Percentiles rank a stretch among this genome's conserved stretches.
Conservation (phyloP, 2,888 invertebrate genomes). For the Amphipoea oculea region DNA sequence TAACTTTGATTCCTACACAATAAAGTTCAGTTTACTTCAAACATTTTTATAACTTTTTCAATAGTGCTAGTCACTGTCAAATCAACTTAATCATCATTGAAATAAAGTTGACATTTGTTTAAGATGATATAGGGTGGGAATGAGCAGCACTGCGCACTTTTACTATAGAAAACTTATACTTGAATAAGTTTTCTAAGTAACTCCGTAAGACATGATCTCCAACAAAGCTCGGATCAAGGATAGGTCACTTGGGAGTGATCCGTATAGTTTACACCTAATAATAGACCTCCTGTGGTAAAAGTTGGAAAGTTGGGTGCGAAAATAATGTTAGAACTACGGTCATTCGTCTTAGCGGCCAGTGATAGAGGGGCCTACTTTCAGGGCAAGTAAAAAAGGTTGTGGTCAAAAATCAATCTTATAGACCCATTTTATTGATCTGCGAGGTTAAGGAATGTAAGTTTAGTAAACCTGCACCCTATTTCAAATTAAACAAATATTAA, state of each 20-base stretch:
- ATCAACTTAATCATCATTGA: too few relatives aligned
- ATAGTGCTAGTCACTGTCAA: too few relatives aligned
- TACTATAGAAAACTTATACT: too few relatives aligned
- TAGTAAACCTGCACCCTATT: too few relatives aligned
- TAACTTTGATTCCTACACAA: too few relatives aligned
- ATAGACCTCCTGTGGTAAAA: slow-evolving; percentile 22
- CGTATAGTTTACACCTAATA: slow-evolving; percentile 40
- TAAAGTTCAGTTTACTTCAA: too few relatives aligned
- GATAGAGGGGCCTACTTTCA: not conserved
- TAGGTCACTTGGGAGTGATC: slow-evolving; percentile 36
- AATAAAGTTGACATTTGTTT: too few relatives aligned
- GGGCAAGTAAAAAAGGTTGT: not conserved
- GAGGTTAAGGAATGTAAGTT: too few relatives aligned
- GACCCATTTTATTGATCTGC: not conserved
- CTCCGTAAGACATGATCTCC: slow-evolving; percentile 18
- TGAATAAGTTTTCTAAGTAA: slow-evolving; percentile 5
- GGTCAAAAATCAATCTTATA: not conserved
- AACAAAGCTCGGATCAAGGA: slow-evolving; percentile 7
- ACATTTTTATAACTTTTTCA: too few relatives aligned
- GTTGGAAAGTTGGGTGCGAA: slow-evolving; percentile 28
- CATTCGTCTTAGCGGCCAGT: slow-evolving; percentile 17
- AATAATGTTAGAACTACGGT: slow-evolving; percentile 28
- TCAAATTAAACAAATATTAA: too few relatives aligned
- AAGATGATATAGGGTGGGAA: too few relatives aligned
- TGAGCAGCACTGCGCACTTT: too few relatives aligned